These are phyloP conservation scores for Macquaria australasica DNA, from an alignment of 2,113 vertebrate genomes.

Conservation along the genomic window DNA sequence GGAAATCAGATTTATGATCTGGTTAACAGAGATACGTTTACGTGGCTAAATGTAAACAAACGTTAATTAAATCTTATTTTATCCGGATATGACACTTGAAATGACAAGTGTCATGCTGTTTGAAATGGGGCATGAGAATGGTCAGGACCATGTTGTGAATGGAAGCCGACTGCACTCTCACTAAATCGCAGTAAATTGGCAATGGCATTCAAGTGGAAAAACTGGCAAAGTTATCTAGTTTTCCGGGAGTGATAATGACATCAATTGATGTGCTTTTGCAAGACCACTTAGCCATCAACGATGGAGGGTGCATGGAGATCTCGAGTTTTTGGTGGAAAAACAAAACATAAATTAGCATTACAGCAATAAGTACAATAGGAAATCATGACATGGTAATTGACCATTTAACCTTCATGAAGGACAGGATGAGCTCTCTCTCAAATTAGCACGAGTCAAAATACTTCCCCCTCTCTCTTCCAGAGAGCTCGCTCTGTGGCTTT, in stretches of 20 bases:
- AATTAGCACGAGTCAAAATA: neutral
- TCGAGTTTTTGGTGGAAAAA: neutral
- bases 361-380: neutral
- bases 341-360: neutral
- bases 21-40: too few relatives aligned
- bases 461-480: neutral
- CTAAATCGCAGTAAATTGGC: neutral
- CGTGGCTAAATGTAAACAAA: neutral
- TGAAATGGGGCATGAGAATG: neutral
- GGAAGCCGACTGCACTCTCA: neutral
- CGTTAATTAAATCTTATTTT: neutral
- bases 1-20: neutral
- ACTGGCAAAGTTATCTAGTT: neutral
- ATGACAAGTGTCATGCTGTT: neutral
- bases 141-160: neutral
- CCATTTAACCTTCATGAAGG: constrained; percentile 1
- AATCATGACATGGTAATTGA: neutral
- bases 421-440: neutral
- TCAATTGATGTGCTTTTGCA: neutral
- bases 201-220: neutral
- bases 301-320: neutral
- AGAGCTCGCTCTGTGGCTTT: neutral
- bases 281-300: neutral
- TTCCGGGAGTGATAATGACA: neutral
- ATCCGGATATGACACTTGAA: neutral